phyloP scores from a whole-genome alignment of 1,140 invertebrate genomes.

The Telenomus remus region DNA sequence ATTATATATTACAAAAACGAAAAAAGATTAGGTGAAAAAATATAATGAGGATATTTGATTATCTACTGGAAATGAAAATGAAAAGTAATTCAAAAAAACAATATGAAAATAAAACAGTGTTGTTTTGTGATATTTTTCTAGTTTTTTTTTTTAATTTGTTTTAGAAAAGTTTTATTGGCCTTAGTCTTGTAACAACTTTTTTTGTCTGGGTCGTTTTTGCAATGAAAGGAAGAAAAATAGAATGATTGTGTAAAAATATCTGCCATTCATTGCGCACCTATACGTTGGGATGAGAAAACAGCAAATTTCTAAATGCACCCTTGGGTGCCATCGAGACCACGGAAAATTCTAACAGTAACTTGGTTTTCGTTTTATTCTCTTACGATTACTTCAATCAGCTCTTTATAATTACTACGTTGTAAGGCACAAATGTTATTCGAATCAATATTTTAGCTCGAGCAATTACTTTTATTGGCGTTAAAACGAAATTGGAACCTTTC shows the following conservation, averaged over 20 bases:
- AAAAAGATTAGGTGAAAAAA: too few species aligned
- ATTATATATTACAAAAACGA: too few species aligned
- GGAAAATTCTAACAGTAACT: slow-evolving; percentile 67
- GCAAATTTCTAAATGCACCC: slow-evolving; percentile 70
- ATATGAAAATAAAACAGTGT: too few species aligned
- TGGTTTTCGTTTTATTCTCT: slow-evolving; percentile 67
- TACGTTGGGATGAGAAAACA: slow-evolving; percentile 39
- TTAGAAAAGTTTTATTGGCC: too few species aligned
- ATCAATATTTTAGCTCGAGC: not conserved
- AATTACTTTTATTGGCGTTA: too few species aligned
- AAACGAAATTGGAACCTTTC: too few species aligned
- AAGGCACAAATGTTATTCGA: not conserved
- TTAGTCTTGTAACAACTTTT: too few species aligned
- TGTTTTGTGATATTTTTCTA: too few species aligned
- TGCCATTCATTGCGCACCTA: slow-evolving; percentile 40
- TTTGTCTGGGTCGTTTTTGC: not conserved
- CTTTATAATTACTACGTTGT: slow-evolving; percentile 66
- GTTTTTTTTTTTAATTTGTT: too few species aligned
- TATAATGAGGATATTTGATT: too few species aligned
- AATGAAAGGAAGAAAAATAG: slow-evolving; percentile 1
- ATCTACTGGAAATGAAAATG: too few species aligned
- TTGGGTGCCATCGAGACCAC: slow-evolving; percentile 64
- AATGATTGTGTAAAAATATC: slow-evolving; percentile 45
- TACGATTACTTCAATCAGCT: slow-evolving; percentile 68
- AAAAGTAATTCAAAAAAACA: too few species aligned